Base-by-base conservation (phyloP, 30 jellyfish, hydroid and myxozoan genomes). In the Euphysa ruthae region DNA sequence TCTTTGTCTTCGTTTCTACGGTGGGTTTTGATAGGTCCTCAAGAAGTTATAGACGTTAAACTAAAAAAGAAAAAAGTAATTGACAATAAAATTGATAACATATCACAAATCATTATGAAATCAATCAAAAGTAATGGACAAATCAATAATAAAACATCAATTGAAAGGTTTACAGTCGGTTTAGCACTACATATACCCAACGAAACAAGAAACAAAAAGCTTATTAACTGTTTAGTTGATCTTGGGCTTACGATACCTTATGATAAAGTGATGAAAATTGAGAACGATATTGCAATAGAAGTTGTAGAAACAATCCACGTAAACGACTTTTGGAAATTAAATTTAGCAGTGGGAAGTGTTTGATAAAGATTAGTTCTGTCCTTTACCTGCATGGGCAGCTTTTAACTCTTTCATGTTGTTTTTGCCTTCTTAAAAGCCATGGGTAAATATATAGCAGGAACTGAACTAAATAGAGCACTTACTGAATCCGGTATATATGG, bases 11-110 rank as follows among this genome's bases (percentile, higher is more conserved):
- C 5, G 16, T 43, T 46, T 19, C 4, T 69, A 23, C 31, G 58
- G 6, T 69, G 81, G 81, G 49, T 69, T 16, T 13, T 69, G 24
- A 35, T 69, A 14, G 79, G 81, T 22, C 52, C 79, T 20, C 49
- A 69, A 69, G 16, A 69, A 23, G 18, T 19, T 25, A 22, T 35
- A 20, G 79, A 30, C 26, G 23, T n/a, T 18, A 43, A 33, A 18
- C 3, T 26, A 6, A 18, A 25, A 12, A 23, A 29, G 18, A 43
- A 20, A 69, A 31, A 49, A 43, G 43, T 4, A 27, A 55, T 30
- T 44, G 79, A 69, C n/a, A 55, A 43, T n/a, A 12, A 52, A n/a
- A 63, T 66, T 51, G 74, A 66, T 16, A 69, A 13, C 49, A 65
- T 18, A 18, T 35, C 71, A 25, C 71, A 65, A 43, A 0, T 32